Evolutionary conservation across 2,888 invertebrate genomes (phyloP).

Genomic region (Chouioia cunea): DNA sequence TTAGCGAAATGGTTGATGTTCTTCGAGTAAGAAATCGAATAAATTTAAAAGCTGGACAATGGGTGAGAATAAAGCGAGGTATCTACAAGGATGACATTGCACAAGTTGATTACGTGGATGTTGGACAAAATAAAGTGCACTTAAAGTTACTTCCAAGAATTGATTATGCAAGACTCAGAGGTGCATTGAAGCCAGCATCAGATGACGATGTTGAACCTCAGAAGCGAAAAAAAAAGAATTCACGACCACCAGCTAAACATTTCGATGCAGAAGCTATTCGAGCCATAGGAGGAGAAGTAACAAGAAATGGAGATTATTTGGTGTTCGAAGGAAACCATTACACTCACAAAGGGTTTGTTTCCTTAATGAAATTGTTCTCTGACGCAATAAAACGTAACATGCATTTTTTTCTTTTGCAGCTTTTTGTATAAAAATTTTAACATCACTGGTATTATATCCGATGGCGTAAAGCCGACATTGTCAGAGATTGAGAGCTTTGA

Average conservation of each 20-base stretch:
- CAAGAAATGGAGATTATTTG: conserved; percentile 96
- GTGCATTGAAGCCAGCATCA: conserved; percentile 72
- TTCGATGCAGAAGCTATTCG: conserved; percentile 96
- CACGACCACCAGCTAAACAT: conserved; percentile 87
- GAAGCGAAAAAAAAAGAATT: conserved; percentile 88
- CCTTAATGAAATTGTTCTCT: background rate
- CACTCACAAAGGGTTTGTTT: conserved; percentile 80
- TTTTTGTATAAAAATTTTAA: conserved; percentile 98
- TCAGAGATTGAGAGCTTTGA: conserved; percentile 95
- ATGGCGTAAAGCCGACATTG: conserved; percentile 94
- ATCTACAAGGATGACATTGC: conserved; percentile 71
- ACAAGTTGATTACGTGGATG: conserved; percentile 74
- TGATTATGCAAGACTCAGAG: conserved; percentile 72
- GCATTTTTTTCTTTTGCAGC: conserved; percentile 49
- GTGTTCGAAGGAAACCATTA: conserved; percentile 97
- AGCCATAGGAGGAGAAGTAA: conserved; percentile 94
- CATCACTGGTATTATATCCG: conserved; percentile 92
- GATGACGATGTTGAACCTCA: conserved; percentile 86
- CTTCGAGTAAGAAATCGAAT: conserved; percentile 72
- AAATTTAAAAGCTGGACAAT: conserved; percentile 71
- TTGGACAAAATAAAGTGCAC: conserved; percentile 73
- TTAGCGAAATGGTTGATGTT: conserved; percentile 77
- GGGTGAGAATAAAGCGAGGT: conserved; percentile 74
- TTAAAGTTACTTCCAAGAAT: conserved; percentile 74
- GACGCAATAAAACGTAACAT: background rate